Evolutionary conservation across 2,113 vertebrate genomes (phyloP).

Genomic region (Archilochus colubris): DNA sequence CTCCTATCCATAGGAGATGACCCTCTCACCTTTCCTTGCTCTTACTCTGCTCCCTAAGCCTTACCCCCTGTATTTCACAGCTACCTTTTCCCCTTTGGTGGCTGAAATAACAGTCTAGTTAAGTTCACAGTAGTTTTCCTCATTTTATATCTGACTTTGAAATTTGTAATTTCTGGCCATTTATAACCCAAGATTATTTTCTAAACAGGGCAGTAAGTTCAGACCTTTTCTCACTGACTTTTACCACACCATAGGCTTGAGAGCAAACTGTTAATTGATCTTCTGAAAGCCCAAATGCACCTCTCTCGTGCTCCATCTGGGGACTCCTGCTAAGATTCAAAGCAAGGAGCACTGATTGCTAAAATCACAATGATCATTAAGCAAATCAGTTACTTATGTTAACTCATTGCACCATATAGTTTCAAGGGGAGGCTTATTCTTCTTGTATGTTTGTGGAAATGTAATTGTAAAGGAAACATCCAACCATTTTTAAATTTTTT

Average conservation of each 20-base stretch:
- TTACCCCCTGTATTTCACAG: neutral
- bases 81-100: neutral
- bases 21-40: neutral
- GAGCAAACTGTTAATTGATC: neutral
- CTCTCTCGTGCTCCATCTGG: accelerated
- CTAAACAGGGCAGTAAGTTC: neutral
- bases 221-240: neutral
- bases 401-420: neutral
- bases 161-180: neutral
- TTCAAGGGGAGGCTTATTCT: neutral
- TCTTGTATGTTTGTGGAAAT: neutral
- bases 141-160: neutral
- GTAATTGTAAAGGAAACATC: neutral
- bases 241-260: neutral
- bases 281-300: neutral
- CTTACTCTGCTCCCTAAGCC: neutral
- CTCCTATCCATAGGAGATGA: neutral
- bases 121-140: neutral
- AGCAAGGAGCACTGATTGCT: neutral
- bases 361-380: neutral
- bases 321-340: neutral
- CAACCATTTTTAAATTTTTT: neutral
- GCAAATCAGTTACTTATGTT: neutral
- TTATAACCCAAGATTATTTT: neutral
- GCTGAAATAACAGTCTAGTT: neutral